Conservation (phyloP, 1,140 invertebrate genomes). For the Amyelois transitella region DNA sequence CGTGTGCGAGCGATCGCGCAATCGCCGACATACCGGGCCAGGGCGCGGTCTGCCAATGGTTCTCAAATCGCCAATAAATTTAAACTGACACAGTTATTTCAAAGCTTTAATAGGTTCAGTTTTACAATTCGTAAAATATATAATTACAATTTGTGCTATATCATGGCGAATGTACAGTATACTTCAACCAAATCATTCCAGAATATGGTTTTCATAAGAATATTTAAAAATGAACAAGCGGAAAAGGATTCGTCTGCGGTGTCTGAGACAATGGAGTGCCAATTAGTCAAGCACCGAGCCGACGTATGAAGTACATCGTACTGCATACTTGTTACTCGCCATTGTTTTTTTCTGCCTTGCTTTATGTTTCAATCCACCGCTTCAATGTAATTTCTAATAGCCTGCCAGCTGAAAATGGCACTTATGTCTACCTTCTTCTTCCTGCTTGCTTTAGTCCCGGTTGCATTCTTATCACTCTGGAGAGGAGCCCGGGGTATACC, state of each 20-base stretch:
- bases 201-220: not conserved
- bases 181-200: not conserved
- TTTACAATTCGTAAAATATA: not conserved
- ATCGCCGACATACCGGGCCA: conserved; percentile 38
- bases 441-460: too few relatives aligned
- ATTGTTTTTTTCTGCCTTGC: not conserved
- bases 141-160: not conserved
- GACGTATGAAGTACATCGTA: not conserved
- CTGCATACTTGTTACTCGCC: not conserved
- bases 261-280: conserved; percentile 14
- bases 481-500: too few relatives aligned
- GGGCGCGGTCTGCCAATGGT: conserved; percentile 39
- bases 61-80: conserved; percentile 32
- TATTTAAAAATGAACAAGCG: not conserved
- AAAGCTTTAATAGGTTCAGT: not conserved
- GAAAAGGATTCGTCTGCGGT: conserved; percentile 6
- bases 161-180: not conserved
- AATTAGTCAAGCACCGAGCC: conserved; percentile 14
- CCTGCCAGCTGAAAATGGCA: not conserved
- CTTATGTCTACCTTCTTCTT: too few relatives aligned
- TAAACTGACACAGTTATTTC: conserved; percentile 15
- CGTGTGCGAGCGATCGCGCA: conserved; percentile 42
- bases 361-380: not conserved
- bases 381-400: not conserved
- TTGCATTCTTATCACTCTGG: too few relatives aligned